Percentiles rank a stretch among this genome's conserved stretches.
These are phyloP conservation scores for Ciconia stormi DNA, from an alignment of 2,113 vertebrate species.

Conservation along the genomic window DNA sequence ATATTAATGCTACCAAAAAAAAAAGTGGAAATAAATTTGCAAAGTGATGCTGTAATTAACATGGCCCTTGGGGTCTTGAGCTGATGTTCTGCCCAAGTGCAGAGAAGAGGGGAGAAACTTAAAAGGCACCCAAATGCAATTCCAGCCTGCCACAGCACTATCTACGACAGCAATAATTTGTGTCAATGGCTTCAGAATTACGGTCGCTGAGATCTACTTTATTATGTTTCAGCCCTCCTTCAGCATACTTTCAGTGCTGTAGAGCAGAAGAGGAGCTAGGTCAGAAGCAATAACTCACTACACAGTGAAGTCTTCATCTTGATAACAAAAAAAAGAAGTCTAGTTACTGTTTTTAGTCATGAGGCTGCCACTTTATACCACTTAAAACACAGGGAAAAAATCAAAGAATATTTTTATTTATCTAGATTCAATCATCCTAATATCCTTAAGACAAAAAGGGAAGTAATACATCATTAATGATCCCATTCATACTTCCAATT, in stretches of 20 bases:
- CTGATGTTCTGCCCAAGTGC: background rate
- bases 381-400: background rate
- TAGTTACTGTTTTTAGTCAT: background rate
- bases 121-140: background rate
- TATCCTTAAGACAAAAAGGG: background rate
- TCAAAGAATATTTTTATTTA: background rate
- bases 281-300: background rate
- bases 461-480: background rate
- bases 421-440: background rate
- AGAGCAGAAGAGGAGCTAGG: background rate
- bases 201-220: background rate
- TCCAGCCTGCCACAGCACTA: background rate
- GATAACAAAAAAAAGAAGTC: background rate
- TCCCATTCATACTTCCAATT: background rate
- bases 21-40: background rate
- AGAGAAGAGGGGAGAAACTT: background rate
- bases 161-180: background rate
- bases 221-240: background rate
- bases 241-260: background rate
- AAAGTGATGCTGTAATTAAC: slow-evolving; percentile 1
- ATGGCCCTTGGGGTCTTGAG: background rate
- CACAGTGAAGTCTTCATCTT: background rate
- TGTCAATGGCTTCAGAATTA: slow-evolving; percentile 16
- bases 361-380: background rate
- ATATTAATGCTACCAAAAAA: background rate